Percentiles rank a stretch among this genome's conserved stretches.
phyloP scores from a whole-genome alignment of 2,888 invertebrate genomes.

The Thalpophila matura region DNA sequence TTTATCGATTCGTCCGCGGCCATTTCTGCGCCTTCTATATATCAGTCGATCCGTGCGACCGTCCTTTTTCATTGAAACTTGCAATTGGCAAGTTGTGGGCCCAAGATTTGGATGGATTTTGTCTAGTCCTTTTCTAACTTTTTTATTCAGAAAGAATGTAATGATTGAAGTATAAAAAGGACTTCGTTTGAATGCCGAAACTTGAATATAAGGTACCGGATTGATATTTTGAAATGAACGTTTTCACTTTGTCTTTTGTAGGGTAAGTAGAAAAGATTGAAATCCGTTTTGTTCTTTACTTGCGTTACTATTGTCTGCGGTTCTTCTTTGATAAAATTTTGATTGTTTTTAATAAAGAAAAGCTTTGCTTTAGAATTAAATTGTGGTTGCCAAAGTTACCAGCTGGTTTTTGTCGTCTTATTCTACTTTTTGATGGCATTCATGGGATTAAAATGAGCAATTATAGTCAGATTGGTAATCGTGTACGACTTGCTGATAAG shows the following conservation, averaged over 20 bases:
- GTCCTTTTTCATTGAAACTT: constrained; percentile 87
- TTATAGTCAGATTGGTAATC: constrained; percentile 13
- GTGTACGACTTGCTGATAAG: constrained; percentile 1
- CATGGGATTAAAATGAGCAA: constrained; percentile 20
- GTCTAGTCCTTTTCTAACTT: constrained; percentile 71
- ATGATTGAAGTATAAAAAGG: constrained; percentile 61
- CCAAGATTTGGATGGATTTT: constrained; percentile 79
- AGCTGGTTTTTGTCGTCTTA: constrained; percentile 20
- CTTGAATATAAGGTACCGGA: constrained; percentile 54
- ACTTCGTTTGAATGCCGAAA: constrained; percentile 53
- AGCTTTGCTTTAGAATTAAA: constrained; percentile 38
- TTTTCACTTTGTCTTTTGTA: constrained; percentile 52
- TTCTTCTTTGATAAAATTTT: constrained; percentile 49
- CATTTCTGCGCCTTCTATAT: constrained; percentile 85
- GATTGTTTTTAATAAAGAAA: constrained; percentile 54
- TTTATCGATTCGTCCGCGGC: constrained; percentile 85
- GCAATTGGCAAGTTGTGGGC: constrained; percentile 82
- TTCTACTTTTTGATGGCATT: constrained; percentile 10
- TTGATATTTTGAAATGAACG: constrained; percentile 61
- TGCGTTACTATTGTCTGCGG: constrained; percentile 52
- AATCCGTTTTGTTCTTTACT: constrained; percentile 51
- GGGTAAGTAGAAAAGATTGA: constrained; percentile 51
- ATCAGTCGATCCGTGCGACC: constrained; percentile 77
- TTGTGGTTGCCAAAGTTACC: constrained; percentile 20
- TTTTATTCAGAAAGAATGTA: constrained; percentile 64